phyloP scores from a whole-genome alignment of 1,140 invertebrate species.

The Anadara kagoshimensis region DNA sequence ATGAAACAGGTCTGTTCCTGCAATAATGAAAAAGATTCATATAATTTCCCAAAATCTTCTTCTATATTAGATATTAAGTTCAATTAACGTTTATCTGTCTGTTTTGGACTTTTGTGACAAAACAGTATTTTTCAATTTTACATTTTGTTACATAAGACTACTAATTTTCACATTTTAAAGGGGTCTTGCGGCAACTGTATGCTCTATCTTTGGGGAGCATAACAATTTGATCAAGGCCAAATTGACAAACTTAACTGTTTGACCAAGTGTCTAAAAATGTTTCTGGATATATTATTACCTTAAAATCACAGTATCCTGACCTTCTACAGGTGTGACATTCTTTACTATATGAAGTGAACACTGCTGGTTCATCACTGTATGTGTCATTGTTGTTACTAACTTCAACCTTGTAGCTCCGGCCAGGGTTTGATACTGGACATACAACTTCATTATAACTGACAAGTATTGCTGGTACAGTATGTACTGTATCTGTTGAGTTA shows the following conservation, averaged over 20 bases:
- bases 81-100: not conserved
- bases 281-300: constrained; percentile 28
- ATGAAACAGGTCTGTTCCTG: constrained; percentile 60
- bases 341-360: constrained; percentile 45
- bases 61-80: not conserved
- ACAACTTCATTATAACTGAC: constrained; percentile 51
- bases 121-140: too few species aligned
- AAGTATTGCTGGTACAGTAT: constrained; percentile 36
- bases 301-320: constrained; percentile 45
- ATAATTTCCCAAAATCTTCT: not conserved
- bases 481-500: constrained; percentile 18
- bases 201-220: too few species aligned
- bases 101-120: too few species aligned
- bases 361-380: constrained; percentile 16
- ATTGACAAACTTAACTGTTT: constrained; percentile 3
- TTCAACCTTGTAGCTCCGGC: constrained; percentile 44
- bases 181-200: too few species aligned
- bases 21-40: constrained; percentile 2
- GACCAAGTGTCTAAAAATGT: not conserved
- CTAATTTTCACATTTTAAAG: too few species aligned
- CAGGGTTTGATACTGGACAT: constrained; percentile 30
- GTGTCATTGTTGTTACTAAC: constrained; percentile 46
- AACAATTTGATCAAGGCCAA: too few species aligned
- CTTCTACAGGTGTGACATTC: constrained; percentile 43
- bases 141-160: too few species aligned